Percentiles rank a stretch among this genome's conserved stretches.
Evolutionary conservation across 2,113 vertebrate species (phyloP).

Genomic region (Nycticorax nycticorax): DNA sequence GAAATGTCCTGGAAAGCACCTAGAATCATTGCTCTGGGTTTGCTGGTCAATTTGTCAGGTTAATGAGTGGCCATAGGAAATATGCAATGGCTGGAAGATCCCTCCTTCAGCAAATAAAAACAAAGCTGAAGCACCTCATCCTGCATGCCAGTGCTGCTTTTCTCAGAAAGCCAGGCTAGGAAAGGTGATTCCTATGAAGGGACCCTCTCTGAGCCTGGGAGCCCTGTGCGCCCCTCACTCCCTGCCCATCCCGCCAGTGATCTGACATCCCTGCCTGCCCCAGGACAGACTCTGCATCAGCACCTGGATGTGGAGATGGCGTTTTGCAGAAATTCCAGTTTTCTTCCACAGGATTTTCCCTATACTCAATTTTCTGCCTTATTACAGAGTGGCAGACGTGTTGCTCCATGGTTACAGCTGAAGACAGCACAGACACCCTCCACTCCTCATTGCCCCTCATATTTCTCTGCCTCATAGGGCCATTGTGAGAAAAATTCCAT

Average conservation of each 20-base stretch:
- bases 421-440: neutral
- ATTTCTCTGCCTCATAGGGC: neutral
- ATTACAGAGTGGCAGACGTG: fast-evolving
- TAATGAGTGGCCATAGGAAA: neutral
- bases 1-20: neutral
- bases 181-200: neutral
- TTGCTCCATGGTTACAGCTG: neutral
- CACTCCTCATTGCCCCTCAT: neutral
- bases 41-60: neutral
- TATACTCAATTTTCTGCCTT: neutral
- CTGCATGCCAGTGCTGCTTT: neutral
- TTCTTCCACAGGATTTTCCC: neutral
- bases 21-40: neutral
- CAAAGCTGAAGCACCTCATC: neutral
- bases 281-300: neutral
- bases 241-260: fast-evolving
- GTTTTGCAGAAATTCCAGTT: neutral
- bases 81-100: neutral
- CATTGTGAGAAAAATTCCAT: neutral
- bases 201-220: neutral
- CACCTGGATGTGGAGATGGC: neutral
- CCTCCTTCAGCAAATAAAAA: neutral
- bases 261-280: neutral
- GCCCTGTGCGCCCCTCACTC: neutral
- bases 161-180: neutral